phyloP scores from a whole-genome alignment of 2,888 invertebrate genomes.

The Diarsia mendica region DNA sequence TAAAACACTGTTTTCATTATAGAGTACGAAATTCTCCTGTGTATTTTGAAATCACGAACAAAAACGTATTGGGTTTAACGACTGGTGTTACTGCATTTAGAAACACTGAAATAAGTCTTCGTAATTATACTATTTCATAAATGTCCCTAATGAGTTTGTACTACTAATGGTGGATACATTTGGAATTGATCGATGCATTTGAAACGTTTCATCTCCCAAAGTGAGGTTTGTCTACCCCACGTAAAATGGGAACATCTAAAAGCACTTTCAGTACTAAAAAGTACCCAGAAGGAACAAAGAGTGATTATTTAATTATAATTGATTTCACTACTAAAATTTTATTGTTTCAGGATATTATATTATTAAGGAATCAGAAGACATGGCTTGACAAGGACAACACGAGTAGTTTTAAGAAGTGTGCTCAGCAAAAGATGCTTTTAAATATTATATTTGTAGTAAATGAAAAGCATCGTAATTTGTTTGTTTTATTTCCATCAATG shows the following conservation, averaged over 20 bases:
- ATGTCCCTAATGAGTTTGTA: slow-evolving; percentile 20
- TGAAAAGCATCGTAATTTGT: slow-evolving; percentile 50
- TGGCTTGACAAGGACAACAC: slow-evolving; percentile 32
- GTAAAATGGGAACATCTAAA: neutral
- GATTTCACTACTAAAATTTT: neutral
- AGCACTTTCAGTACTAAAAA: neutral
- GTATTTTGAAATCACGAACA: slow-evolving; percentile 33
- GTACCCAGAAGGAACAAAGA: neutral
- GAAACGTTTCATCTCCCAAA: neutral
- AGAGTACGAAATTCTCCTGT: slow-evolving; percentile 16
- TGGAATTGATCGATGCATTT: neutral
- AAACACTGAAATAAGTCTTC: slow-evolving; percentile 10
- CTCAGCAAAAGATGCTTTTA: slow-evolving; percentile 65
- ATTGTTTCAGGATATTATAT: slow-evolving; percentile 62
- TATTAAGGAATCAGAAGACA: slow-evolving; percentile 41
- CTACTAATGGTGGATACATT: neutral
- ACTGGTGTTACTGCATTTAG: slow-evolving; percentile 9
- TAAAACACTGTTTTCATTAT: slow-evolving; percentile 18
- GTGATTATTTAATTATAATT: neutral
- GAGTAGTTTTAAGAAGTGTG: slow-evolving; percentile 61
- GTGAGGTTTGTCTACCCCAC: neutral
- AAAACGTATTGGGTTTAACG: slow-evolving; percentile 42
- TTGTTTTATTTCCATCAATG: slow-evolving; percentile 56
- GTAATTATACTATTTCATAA: neutral
- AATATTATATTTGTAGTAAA: slow-evolving; percentile 43